phyloP scores from a whole-genome alignment of 2,888 invertebrate species.

The Labia minor region DNA sequence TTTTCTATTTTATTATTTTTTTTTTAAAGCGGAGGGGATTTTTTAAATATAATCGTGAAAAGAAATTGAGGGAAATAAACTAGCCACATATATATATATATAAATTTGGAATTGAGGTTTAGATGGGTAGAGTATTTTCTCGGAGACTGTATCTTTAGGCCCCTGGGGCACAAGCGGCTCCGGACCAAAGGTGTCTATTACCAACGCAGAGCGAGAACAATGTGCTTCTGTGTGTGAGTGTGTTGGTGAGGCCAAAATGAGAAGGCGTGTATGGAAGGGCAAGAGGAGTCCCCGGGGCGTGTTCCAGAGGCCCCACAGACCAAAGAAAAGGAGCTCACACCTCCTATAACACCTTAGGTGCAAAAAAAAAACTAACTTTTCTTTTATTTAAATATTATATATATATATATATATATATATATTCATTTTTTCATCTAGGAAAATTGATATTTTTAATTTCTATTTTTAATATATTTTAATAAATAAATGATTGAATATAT shows the following conservation, averaged over 20 bases:
- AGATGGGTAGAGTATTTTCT: background rate
- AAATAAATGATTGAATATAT: too few species aligned
- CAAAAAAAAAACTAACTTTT: background rate
- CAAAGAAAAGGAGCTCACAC: background rate
- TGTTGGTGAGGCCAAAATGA: background rate
- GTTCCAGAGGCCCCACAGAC: background rate
- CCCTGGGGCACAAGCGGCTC: constrained; percentile 3
- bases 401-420: background rate
- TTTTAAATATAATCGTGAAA: too few species aligned
- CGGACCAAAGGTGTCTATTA: constrained; percentile 3
- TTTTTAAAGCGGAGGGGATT: too few species aligned
- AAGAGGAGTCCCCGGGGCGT: background rate
- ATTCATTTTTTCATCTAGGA: too few species aligned
- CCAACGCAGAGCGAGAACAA: background rate
- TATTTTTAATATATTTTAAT: too few species aligned
- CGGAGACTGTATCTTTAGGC: background rate
- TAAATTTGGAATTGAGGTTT: background rate
- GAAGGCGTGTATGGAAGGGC: background rate
- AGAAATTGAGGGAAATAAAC: too few species aligned
- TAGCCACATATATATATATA: too few species aligned
- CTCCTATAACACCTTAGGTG: background rate
- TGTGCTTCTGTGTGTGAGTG: background rate
- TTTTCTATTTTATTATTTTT: too few species aligned
- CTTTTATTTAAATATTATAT: background rate
- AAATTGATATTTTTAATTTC: too few species aligned